These are phyloP conservation scores for Theretra japonica DNA, from an alignment of 2,888 invertebrate species.

Conservation along the genomic window DNA sequence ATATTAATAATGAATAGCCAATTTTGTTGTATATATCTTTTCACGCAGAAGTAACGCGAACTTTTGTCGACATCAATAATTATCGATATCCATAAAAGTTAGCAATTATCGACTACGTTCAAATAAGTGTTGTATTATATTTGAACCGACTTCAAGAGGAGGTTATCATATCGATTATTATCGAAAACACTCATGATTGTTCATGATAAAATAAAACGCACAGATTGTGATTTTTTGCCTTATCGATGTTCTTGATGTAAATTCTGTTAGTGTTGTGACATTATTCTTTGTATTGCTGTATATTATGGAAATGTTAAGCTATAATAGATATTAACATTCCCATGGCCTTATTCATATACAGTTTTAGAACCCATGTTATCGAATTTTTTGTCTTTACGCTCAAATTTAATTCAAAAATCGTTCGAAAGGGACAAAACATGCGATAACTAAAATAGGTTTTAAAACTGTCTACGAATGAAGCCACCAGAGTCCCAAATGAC, in stretches of 20 bases:
- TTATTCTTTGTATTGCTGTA: slow-evolving; percentile 47
- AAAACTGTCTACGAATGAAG: no score
- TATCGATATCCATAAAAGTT: slow-evolving; percentile 1
- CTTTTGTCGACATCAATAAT: not conserved
- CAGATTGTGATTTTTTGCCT: slow-evolving; percentile 70
- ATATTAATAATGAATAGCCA: not conserved
- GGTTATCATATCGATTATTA: not conserved
- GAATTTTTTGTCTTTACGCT: no score
- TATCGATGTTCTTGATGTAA: slow-evolving; percentile 64
- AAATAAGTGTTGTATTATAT: not conserved
- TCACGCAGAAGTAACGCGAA: not conserved
- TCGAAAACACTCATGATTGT: slow-evolving; percentile 8
- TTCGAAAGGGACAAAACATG: no score
- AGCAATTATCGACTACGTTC: not conserved
- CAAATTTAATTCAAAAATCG: no score
- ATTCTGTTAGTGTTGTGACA: slow-evolving; percentile 48
- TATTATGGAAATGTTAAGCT: not conserved
- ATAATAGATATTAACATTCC: no score
- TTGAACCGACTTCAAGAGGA: no score
- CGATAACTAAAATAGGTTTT: no score
- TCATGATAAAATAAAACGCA: slow-evolving; percentile 50
- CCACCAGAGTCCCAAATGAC: no score
- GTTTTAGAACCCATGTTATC: no score
- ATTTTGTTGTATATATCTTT: not conserved
- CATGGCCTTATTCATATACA: no score